phyloP scores from a whole-genome alignment of 2,888 invertebrate species.

The Corbicula japonica region DNA sequence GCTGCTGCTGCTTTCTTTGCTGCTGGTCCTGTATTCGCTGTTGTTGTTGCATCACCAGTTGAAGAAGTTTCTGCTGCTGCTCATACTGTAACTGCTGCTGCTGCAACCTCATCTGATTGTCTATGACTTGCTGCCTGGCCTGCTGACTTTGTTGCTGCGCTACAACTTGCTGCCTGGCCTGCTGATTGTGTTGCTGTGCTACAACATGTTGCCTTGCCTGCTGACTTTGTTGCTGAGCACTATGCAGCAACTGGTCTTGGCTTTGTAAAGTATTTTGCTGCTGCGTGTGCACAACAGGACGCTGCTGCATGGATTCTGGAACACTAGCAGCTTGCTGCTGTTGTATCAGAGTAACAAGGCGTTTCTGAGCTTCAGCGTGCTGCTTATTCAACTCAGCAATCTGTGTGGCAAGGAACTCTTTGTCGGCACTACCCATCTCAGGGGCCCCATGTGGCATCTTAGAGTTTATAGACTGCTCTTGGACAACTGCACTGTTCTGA shows the following conservation, averaged over 20 bases:
- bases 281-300: too few relatives aligned
- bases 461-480: slow-evolving; percentile 16
- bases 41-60: slow-evolving; percentile 60
- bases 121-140: slow-evolving; percentile 21
- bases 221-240: slow-evolving; percentile 28
- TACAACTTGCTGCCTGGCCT: slow-evolving; percentile 37
- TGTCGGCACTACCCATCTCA: slow-evolving; percentile 42
- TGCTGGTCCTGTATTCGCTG: slow-evolving; percentile 56
- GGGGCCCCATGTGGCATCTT: slow-evolving; percentile 40
- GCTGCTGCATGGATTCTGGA: too few relatives aligned
- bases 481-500: slow-evolving; percentile 15
- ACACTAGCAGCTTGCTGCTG: slow-evolving; percentile 58
- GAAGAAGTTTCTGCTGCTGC: slow-evolving; percentile 63
- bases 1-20: slow-evolving; percentile 24
- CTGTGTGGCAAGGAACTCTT: slow-evolving; percentile 75
- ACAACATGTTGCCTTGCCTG: slow-evolving; percentile 20
- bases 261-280: too few relatives aligned
- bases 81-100: slow-evolving; percentile 56
- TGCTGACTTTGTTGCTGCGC: slow-evolving; percentile 29
- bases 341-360: slow-evolving; percentile 73
- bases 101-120: slow-evolving; percentile 50
- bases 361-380: slow-evolving; percentile 82
- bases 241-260: slow-evolving; percentile 40
- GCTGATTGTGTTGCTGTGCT: slow-evolving; percentile 60
- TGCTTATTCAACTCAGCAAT: slow-evolving; percentile 82